Conservation (phyloP, 2,888 invertebrate species). For the Seira musarum region DNA sequence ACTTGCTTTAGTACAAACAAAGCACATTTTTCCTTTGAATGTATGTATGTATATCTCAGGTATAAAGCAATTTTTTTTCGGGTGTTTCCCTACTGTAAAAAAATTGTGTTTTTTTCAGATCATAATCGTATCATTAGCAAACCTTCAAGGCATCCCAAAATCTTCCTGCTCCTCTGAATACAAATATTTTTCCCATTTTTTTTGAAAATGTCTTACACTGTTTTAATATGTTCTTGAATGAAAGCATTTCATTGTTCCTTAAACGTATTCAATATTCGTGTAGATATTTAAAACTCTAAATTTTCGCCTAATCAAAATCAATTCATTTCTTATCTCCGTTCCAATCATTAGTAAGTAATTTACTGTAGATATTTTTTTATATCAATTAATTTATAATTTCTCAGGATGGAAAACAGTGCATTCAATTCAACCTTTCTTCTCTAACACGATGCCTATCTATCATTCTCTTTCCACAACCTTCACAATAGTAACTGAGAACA, state of each 20-base stretch:
- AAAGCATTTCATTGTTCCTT: slow-evolving; percentile 10
- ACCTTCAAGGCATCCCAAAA: slow-evolving; percentile 57
- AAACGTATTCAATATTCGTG: slow-evolving; percentile 9
- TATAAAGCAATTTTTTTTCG: slow-evolving; percentile 14
- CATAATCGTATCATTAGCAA: slow-evolving; percentile 59
- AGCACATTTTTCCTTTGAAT: slow-evolving; percentile 2
- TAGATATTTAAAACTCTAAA: too few relatives aligned
- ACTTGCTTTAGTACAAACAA: slow-evolving; percentile 9
- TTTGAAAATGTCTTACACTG: slow-evolving; percentile 5
- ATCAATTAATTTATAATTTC: background rate
- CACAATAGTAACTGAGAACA: too few relatives aligned
- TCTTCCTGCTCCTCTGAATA: background rate
- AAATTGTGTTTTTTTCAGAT: slow-evolving; percentile 46
- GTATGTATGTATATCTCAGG: slow-evolving; percentile 13
- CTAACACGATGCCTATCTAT: background rate
- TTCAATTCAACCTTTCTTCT: background rate
- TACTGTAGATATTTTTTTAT: background rate
- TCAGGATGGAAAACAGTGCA: slow-evolving; percentile 14
- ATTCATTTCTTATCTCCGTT: too few relatives aligned
- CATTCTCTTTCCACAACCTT: slow-evolving; percentile 5
- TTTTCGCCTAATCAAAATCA: too few relatives aligned
- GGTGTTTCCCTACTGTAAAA: slow-evolving; percentile 1
- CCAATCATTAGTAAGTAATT: too few relatives aligned
- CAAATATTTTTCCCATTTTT: background rate
- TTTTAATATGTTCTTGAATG: slow-evolving; percentile 16